These are phyloP conservation scores for Heliopora coerulea DNA, from an alignment of 92 coral and sea anemone genomes.

Conservation along the genomic window DNA sequence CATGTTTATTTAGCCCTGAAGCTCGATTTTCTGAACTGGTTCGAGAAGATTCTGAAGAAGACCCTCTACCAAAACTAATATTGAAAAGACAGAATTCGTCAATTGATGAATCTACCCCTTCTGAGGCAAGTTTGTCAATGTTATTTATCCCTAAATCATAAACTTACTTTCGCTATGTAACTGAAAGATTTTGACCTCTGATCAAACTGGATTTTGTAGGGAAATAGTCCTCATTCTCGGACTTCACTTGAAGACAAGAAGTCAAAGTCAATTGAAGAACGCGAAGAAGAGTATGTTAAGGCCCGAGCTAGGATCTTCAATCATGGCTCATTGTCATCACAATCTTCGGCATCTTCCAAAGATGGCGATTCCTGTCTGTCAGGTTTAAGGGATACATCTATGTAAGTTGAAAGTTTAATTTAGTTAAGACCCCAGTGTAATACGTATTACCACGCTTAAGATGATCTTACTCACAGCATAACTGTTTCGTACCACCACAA, in stretches of 20 bases:
- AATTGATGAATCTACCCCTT: constrained; percentile 81
- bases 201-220: constrained; percentile 47
- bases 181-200: no score
- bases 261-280: constrained; percentile 94
- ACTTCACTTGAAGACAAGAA: constrained; percentile 82
- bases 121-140: constrained; percentile 63
- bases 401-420: constrained; percentile 14
- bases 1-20: constrained; percentile 67
- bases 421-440: no score
- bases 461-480: no score
- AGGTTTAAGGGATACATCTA: constrained; percentile 20
- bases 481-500: no score
- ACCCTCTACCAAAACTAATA: constrained; percentile 74
- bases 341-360: constrained; percentile 91
- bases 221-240: constrained; percentile 73
- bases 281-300: constrained; percentile 89
- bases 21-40: constrained; percentile 86
- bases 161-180: no score
- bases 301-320: constrained; percentile 92
- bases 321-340: constrained; percentile 90
- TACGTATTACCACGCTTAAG: no score
- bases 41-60: constrained; percentile 92
- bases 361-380: constrained; percentile 32
- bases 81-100: constrained; percentile 93
- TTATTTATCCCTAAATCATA: no score